A percentile compares a stretch with the other conserved stretches of the same genome.
Evolutionary conservation across 2,888 invertebrate genomes (phyloP).

Genomic region (Rotaria sp.): DNA sequence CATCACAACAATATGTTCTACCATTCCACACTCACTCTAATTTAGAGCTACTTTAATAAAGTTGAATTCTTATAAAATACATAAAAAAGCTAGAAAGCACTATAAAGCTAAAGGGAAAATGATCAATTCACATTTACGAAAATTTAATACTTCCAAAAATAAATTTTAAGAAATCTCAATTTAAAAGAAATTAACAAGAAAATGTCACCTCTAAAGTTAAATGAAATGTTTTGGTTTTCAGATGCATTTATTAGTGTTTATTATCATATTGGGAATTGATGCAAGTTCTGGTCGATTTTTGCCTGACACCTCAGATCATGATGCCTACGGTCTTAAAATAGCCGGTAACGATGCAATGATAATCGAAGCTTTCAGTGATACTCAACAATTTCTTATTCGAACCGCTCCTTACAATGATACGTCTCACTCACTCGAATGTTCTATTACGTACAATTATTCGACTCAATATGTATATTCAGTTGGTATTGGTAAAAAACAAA

Average conservation of each 20-base stretch:
- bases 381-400: neutral
- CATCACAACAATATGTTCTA: too few species aligned
- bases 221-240: neutral
- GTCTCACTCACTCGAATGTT: neutral
- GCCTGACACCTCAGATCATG: neutral
- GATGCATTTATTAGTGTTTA: neutral
- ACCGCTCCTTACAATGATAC: neutral
- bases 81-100: too few species aligned
- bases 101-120: too few species aligned
- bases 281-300: neutral
- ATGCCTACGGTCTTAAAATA: neutral
- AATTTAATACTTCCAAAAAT: too few species aligned
- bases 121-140: too few species aligned
- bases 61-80: too few species aligned
- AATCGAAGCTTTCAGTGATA: neutral
- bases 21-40: too few species aligned
- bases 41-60: too few species aligned
- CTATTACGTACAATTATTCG: neutral
- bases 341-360: neutral
- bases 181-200: too few species aligned
- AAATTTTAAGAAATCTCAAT: too few species aligned
- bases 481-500: neutral
- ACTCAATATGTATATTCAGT: neutral
- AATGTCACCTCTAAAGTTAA: too few species aligned
- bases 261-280: neutral